Conservation (phyloP, 2,113 vertebrate species). For the Callaeas wilsoni region DNA sequence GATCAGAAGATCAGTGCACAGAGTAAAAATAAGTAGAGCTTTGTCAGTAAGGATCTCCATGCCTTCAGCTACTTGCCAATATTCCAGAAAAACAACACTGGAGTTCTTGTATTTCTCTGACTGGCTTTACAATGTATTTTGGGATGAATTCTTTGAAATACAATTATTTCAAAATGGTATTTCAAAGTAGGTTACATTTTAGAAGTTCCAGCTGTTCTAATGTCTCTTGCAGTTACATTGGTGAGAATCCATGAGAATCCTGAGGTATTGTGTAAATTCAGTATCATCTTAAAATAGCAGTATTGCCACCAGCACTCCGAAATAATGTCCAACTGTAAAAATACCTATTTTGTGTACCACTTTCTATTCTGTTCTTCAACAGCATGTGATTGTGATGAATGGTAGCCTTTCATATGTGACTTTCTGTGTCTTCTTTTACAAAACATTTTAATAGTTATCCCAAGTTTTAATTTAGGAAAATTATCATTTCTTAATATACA, state of each 20-base stretch:
- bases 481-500: not conserved
- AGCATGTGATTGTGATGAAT: not conserved
- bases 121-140: not conserved
- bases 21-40: not conserved
- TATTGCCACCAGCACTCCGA: conserved; percentile 40
- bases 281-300: not conserved
- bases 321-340: not conserved
- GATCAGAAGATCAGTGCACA: not conserved
- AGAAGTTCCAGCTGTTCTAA: not conserved
- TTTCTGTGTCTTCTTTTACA: not conserved
- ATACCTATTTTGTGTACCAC: not conserved
- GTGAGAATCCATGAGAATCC: not conserved
- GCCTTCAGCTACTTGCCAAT: not conserved
- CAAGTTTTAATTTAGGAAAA: not conserved
- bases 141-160: not conserved
- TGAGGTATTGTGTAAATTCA: not conserved
- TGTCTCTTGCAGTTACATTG: not conserved
- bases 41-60: not conserved
- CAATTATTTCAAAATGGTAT: not conserved
- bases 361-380: not conserved
- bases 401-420: not conserved
- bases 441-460: not conserved
- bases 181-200: not conserved
- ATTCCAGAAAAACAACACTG: not conserved
- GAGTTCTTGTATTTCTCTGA: not conserved